phyloP scores from a whole-genome alignment of 1,140 invertebrate genomes.

The Caenorhabditis inopinata region DNA sequence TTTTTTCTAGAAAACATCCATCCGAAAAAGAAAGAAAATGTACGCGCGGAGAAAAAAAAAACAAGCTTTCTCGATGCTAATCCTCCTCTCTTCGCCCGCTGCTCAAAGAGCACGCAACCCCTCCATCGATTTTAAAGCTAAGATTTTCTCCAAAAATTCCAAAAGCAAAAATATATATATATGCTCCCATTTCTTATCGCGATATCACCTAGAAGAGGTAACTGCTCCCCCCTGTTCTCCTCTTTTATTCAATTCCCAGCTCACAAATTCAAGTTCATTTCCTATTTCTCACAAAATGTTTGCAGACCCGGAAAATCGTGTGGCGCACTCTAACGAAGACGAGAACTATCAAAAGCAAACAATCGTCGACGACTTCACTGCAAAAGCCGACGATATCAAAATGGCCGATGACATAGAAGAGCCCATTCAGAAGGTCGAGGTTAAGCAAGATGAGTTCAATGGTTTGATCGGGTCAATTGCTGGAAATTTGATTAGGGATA shows the following conservation, averaged over 20 bases:
- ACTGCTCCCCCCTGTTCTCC: not conserved
- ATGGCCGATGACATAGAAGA: slow-evolving; percentile 47
- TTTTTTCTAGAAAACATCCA: not conserved
- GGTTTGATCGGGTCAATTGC: slow-evolving; percentile 65
- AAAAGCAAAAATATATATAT: not conserved
- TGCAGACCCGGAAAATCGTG: not conserved
- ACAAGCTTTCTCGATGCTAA: not conserved
- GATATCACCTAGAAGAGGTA: not conserved
- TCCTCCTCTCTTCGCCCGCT: not conserved
- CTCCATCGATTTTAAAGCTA: not conserved
- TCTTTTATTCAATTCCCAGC: too few species aligned
- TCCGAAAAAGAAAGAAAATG: not conserved
- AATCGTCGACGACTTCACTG: not conserved
- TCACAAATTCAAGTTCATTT: too few species aligned
- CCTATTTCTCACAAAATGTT: not conserved
- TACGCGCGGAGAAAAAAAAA: not conserved
- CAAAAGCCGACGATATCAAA: slow-evolving; percentile 11
- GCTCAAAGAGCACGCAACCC: not conserved
- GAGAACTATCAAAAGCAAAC: slow-evolving; percentile 1
- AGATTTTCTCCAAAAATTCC: not conserved
- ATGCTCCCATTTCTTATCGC: not conserved
- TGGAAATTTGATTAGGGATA: slow-evolving; percentile 59
- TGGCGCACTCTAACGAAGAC: not conserved
- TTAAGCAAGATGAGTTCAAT: slow-evolving; percentile 61
- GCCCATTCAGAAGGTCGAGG: slow-evolving; percentile 52